phyloP scores from a whole-genome alignment of 2,797 vertebrate genomes.

The Pristis pectinata region DNA sequence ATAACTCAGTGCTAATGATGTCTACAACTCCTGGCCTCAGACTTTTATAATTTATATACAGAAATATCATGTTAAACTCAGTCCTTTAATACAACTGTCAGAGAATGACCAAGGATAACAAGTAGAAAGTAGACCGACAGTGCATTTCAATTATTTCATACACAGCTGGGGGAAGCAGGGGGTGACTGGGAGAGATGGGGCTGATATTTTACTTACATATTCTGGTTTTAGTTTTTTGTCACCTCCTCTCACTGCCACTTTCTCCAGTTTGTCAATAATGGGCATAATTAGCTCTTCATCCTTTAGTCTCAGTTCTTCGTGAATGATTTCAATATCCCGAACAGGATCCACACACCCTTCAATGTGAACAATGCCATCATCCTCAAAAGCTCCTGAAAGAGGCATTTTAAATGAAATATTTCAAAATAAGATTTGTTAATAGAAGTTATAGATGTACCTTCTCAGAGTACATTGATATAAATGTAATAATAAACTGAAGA shows the following conservation, averaged over 20 bases:
- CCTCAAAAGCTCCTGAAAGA: conserved; percentile 85
- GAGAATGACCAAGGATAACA: conserved; percentile 46
- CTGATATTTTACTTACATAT: conserved; percentile 77
- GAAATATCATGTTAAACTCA: conserved; percentile 43
- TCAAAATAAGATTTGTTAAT: not conserved
- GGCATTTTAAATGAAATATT: not conserved
- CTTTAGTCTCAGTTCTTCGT: conserved; percentile 89
- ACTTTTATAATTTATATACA: conserved; percentile 67
- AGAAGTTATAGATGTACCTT: conserved; percentile 23
- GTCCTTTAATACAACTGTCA: conserved; percentile 41
- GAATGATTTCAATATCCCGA: conserved; percentile 73
- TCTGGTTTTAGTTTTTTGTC: conserved; percentile 92
- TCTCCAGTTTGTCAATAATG: conserved; percentile 91
- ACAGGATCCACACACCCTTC: conserved; percentile 93
- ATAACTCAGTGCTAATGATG: conserved; percentile 72
- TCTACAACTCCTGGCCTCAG: conserved; percentile 67
- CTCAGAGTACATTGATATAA: conserved; percentile 16
- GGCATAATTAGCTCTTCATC: conserved; percentile 83
- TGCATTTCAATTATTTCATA: conserved; percentile 49
- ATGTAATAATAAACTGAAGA: conserved; percentile 11
- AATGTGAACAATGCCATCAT: conserved; percentile 94
- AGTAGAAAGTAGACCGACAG: conserved; percentile 55
- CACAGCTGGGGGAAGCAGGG: conserved; percentile 27
- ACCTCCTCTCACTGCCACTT: conserved; percentile 79
- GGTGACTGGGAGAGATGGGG: conserved; percentile 44